Conservation (phyloP, 2,888 invertebrate species). For the Eumacrocentrus americanus region DNA sequence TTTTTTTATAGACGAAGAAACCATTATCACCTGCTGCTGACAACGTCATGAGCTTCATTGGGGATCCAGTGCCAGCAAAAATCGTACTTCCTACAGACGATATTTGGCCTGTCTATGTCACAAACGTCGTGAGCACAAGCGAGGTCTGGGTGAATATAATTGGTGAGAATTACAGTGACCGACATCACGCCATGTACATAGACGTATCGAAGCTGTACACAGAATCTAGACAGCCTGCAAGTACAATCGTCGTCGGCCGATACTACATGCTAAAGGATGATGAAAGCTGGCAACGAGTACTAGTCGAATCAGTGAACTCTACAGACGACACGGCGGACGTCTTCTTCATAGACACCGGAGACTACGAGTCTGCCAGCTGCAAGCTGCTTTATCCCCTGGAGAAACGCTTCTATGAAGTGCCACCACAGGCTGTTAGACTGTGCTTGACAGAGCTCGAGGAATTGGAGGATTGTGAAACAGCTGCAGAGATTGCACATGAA, state of each 20-base stretch:
- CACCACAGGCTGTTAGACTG: constrained; percentile 77
- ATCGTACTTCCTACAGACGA: constrained; percentile 57
- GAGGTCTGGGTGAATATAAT: constrained; percentile 74
- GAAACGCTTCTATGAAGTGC: constrained; percentile 69
- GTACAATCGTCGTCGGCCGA: constrained; percentile 50
- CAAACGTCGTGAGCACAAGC: constrained; percentile 67
- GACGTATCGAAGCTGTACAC: constrained; percentile 60
- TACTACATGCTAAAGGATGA: constrained; percentile 62
- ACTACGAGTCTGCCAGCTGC: constrained; percentile 67
- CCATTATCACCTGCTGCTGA: constrained; percentile 28
- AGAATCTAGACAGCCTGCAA: constrained; percentile 33
- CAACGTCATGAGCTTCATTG: constrained; percentile 32
- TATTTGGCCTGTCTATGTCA: constrained; percentile 69
- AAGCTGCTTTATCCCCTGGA: constrained; percentile 68
- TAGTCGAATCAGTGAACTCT: constrained; percentile 52
- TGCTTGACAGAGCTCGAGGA: constrained; percentile 76
- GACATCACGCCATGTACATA: constrained; percentile 54
- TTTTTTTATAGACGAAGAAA: constrained; percentile 25
- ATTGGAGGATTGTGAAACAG: constrained; percentile 61
- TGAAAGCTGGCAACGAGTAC: constrained; percentile 62
- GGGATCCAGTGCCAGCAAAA: constrained; percentile 37
- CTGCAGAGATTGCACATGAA: constrained; percentile 55
- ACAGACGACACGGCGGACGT: constrained; percentile 42
- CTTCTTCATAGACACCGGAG: constrained; percentile 79
- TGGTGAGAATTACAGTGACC: constrained; percentile 67